These are phyloP conservation scores for Apotomis betuletana DNA, from an alignment of 2,888 invertebrate species.

Conservation along the genomic window DNA sequence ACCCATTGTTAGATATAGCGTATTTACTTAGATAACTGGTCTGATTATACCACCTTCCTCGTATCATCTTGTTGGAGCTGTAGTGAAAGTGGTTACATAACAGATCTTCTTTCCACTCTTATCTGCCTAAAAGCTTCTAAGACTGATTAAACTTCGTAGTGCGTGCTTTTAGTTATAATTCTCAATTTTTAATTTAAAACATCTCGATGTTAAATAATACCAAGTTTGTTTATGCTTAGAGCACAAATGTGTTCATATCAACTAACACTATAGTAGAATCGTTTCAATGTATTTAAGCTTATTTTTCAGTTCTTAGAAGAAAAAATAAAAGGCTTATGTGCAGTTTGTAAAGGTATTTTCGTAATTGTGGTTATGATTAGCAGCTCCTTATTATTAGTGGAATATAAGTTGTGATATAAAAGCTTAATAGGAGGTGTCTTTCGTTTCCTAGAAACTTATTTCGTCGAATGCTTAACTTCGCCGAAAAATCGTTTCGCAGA, in stretches of 20 bases:
- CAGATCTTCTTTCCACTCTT: slow-evolving; percentile 49
- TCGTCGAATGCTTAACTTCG: too few relatives aligned
- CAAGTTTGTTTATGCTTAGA: slow-evolving; percentile 21
- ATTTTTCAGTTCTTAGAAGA: background rate
- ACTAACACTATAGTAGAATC: background rate
- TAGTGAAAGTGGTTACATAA: slow-evolving; percentile 57
- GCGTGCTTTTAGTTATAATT: slow-evolving; percentile 18
- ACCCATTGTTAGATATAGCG: slow-evolving; percentile 43
- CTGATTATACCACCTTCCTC: slow-evolving; percentile 5
- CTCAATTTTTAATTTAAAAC: slow-evolving; percentile 13
- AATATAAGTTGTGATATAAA: too few relatives aligned
- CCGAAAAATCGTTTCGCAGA: too few relatives aligned
- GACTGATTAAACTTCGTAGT: slow-evolving; percentile 14
- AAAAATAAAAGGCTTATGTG: too few relatives aligned
- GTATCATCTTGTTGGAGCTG: slow-evolving; percentile 22
- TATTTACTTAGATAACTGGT: slow-evolving; percentile 8
- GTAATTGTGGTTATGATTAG: too few relatives aligned
- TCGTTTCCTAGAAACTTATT: too few relatives aligned
- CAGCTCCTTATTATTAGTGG: too few relatives aligned
- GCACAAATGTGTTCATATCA: slow-evolving; percentile 16
- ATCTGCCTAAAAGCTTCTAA: slow-evolving; percentile 43
- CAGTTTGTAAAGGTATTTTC: too few relatives aligned
- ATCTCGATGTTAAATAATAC: slow-evolving; percentile 17
- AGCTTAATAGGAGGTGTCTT: too few relatives aligned
- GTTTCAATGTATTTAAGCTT: background rate